Evolutionary conservation across 1,140 invertebrate species (phyloP).

Genomic region (Hycleus cichorii): DNA sequence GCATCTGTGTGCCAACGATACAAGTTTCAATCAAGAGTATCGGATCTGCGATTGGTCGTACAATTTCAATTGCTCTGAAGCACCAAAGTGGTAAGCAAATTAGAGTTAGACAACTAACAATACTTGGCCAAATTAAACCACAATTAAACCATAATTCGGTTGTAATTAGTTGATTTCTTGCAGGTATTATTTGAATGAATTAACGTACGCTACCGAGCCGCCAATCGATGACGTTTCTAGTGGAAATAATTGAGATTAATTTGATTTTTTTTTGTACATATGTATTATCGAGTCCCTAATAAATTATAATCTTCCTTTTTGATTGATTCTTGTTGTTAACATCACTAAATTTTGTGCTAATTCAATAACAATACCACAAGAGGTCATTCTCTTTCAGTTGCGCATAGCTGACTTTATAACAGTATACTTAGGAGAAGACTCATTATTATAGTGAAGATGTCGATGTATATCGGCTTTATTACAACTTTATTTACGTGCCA

Average conservation of each 20-base stretch:
- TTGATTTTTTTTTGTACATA: background rate
- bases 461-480: too few relatives aligned
- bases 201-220: slow-evolving; percentile 54
- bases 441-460: too few relatives aligned
- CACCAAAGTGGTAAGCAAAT: slow-evolving; percentile 43
- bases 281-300: too few relatives aligned
- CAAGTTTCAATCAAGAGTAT: slow-evolving; percentile 55
- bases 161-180: slow-evolving; percentile 11
- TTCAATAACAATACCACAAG: too few relatives aligned
- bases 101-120: too few relatives aligned
- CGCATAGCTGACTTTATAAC: too few relatives aligned
- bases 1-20: slow-evolving; percentile 54
- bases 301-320: background rate
- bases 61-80: slow-evolving; percentile 52
- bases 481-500: too few relatives aligned
- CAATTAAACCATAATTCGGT: background rate
- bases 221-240: slow-evolving; percentile 40
- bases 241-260: slow-evolving; percentile 14
- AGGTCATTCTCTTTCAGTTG: too few relatives aligned
- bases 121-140: too few relatives aligned
- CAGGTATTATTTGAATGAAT: slow-evolving; percentile 53
- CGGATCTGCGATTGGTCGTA: slow-evolving; percentile 55
- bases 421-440: too few relatives aligned
- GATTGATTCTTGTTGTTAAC: background rate
- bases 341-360: too few relatives aligned